These are phyloP conservation scores for Pristionchus entomophagus DNA, from an alignment of 2,888 invertebrate species.

Conservation along the genomic window DNA sequence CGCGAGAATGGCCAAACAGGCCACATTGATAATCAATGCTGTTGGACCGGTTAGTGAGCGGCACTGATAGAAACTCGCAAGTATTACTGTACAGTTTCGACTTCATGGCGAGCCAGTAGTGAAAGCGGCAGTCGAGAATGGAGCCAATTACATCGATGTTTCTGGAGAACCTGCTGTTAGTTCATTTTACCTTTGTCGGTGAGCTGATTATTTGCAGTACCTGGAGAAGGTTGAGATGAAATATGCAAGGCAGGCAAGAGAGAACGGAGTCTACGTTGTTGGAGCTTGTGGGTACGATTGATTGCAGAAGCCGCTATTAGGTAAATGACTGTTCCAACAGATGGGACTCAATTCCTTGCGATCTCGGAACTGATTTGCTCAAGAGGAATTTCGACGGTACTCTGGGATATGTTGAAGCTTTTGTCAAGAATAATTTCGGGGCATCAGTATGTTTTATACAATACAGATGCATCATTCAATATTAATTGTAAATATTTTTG, in stretches of 20 bases:
- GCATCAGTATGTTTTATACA: slow-evolving; percentile 60
- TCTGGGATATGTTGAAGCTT: slow-evolving; percentile 72
- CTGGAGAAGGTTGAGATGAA: slow-evolving; percentile 89
- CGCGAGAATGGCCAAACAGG: slow-evolving; percentile 85
- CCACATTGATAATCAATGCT: slow-evolving; percentile 89
- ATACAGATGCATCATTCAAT: no score
- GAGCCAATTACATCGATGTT: slow-evolving; percentile 91
- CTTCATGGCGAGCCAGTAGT: slow-evolving; percentile 92
- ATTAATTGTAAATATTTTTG: neutral
- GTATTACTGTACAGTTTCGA: no score
- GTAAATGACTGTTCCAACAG: slow-evolving; percentile 32
- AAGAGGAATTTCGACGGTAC: slow-evolving; percentile 85
- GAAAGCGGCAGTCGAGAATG: slow-evolving; percentile 87
- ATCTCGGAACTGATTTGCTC: slow-evolving; percentile 88
- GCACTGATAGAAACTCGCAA: no score
- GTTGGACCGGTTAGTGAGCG: slow-evolving; percentile 87
- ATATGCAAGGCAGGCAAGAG: slow-evolving; percentile 82
- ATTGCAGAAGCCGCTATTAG: no score
- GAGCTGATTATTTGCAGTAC: slow-evolving; percentile 80
- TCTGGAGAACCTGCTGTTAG: slow-evolving; percentile 87
- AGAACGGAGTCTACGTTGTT: slow-evolving; percentile 85
- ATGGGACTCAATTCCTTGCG: slow-evolving; percentile 91
- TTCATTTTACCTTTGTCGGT: neutral
- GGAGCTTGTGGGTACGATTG: slow-evolving; percentile 87
- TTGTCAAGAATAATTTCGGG: slow-evolving; percentile 70